These are phyloP conservation scores for Hippocampus comes DNA, from an alignment of 2,113 vertebrate species.

Conservation along the genomic window DNA sequence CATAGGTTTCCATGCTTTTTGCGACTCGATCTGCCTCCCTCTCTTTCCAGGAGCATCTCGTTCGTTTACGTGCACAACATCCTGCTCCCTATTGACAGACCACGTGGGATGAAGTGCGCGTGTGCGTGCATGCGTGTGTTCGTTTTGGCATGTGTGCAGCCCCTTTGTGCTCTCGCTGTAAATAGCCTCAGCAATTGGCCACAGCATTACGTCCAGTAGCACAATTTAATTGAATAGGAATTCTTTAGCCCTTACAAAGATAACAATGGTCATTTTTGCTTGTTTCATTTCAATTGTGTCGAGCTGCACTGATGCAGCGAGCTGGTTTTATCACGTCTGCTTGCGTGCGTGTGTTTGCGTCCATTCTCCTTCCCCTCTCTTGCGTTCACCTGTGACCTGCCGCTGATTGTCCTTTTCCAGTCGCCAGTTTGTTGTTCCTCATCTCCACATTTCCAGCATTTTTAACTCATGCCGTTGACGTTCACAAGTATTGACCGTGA, in stretches of 20 bases:
- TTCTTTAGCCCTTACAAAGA: neutral
- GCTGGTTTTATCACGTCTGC: neutral
- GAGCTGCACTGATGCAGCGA: neutral
- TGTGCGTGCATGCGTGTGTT: constrained; percentile 16
- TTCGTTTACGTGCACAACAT: constrained; percentile 67
- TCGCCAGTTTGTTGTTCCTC: too few species aligned
- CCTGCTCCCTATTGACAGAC: constrained; percentile 69
- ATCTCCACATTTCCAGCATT: too few species aligned
- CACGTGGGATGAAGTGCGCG: constrained; percentile 63
- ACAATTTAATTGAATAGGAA: neutral
- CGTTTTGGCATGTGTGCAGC: constrained; percentile 15
- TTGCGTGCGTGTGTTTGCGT: too few species aligned
- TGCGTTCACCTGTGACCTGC: too few species aligned
- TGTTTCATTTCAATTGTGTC: neutral
- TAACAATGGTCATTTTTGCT: neutral
- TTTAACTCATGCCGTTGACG: too few species aligned
- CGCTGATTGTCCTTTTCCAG: too few species aligned
- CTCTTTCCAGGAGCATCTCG: constrained; percentile 50
- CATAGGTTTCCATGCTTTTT: constrained; percentile 16
- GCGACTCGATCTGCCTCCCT: constrained; percentile 6
- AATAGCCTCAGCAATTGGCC: neutral
- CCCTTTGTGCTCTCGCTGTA: constrained; percentile 43
- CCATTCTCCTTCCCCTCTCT: too few species aligned
- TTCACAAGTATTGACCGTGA: too few species aligned
- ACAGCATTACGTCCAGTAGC: neutral